Evolutionary conservation across 2,888 invertebrate genomes (phyloP), one percentile per base, ranked within the genome.

Genomic region (Chloroclysta siterata): DNA sequence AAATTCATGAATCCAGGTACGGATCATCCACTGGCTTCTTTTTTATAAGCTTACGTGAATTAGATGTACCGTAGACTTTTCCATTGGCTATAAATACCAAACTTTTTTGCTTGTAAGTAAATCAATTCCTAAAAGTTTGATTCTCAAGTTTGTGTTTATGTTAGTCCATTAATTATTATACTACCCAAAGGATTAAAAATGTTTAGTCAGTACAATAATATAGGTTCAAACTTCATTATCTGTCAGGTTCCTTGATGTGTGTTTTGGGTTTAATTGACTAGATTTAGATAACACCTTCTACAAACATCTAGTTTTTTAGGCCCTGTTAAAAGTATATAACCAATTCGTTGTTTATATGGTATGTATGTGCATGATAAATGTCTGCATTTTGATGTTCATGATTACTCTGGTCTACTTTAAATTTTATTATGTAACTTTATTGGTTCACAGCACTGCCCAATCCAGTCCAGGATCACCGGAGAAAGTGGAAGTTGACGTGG

Each of bases 401-500:
- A 44, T n/a, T 11, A 51, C 17, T 33, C 4, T n/a, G 3, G 15
- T 36, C 15, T 33, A 4, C 54, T 47, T 13, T 13, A 1, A 0
- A 15, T 14, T 58, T 28, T 7, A 56, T 28, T 13, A 8, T 15
- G 39, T 2, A 17, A 11, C 53, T 10, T 5, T 51, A 60, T 53
- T 69, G 70, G 42, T 62, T 89, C 88, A 69, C 80, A 93, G 93
- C 74, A 91, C 93, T 66, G 93, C 95, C 67, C 94, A 95, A 81
- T 95, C 95, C 39, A 94, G 95, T 63, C 95, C 95, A 29, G 94
- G 94, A 5, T 95, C 96, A 50, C 95, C 95, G 63, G 90, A 89
- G 60, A 79, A 78, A 47, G 65, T 79, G 50, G 77, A 80, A 60
- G 74, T 78, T 47, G 83, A 85, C 53, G 71, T 76, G 39, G 84